These are phyloP conservation scores for Molanna angustata DNA, from an alignment of 2,888 invertebrate species.

Conservation along the genomic window DNA sequence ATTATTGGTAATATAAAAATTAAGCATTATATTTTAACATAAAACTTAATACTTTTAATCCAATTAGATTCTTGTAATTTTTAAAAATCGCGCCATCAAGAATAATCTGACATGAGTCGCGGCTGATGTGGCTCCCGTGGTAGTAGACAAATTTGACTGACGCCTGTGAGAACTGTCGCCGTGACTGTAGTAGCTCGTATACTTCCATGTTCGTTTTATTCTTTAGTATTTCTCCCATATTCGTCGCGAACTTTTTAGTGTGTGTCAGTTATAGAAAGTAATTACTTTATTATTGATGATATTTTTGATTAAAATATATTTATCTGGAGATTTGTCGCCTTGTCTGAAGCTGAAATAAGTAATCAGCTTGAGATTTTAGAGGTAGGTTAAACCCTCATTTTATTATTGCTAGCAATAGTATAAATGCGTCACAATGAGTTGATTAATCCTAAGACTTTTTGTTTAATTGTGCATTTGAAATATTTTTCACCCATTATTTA, in stretches of 20 bases:
- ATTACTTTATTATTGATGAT: slow-evolving; percentile 54
- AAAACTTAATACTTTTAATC: too few species aligned
- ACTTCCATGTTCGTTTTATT: slow-evolving; percentile 59
- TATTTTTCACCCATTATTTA: neutral
- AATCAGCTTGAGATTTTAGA: slow-evolving; percentile 51
- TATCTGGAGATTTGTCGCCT: slow-evolving; percentile 52
- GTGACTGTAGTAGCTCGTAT: slow-evolving; percentile 35
- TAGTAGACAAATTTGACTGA: slow-evolving; percentile 25
- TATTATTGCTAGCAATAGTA: slow-evolving; percentile 47
- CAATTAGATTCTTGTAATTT: too few species aligned
- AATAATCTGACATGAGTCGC: too few species aligned
- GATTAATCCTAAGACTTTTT: slow-evolving; percentile 22
- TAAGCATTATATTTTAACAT: too few species aligned
- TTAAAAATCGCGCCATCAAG: neutral
- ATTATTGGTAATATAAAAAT: too few species aligned
- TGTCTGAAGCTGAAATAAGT: slow-evolving; percentile 49
- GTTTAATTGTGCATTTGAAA: too few species aligned
- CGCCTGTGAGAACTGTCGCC: slow-evolving; percentile 36
- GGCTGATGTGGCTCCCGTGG: slow-evolving; percentile 29
- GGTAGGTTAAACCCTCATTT: slow-evolving; percentile 51
- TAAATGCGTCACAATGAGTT: slow-evolving; percentile 56
- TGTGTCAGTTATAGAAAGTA: slow-evolving; percentile 46
- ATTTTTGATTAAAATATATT: slow-evolving; percentile 51
- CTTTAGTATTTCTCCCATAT: slow-evolving; percentile 55
- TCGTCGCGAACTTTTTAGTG: slow-evolving; percentile 46